Evolutionary conservation across 2,888 invertebrate species (phyloP).

Genomic region (Coelopa pilipes): DNA sequence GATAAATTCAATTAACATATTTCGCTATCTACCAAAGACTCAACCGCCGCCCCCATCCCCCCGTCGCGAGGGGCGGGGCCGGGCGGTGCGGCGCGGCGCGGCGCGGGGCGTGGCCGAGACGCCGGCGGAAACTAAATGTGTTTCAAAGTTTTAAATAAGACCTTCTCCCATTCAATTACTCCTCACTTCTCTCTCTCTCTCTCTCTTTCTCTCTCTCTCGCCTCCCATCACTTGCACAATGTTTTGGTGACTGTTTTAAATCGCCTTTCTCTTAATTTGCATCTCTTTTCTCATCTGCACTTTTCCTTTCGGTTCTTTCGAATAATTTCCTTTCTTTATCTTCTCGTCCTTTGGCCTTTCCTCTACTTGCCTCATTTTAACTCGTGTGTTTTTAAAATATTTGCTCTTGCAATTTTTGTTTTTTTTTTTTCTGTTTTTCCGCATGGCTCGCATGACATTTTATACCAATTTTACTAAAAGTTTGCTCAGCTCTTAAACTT

Average conservation of each 20-base stretch:
- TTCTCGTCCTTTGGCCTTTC: background rate
- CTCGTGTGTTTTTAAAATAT: background rate
- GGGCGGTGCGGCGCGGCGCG: too few relatives aligned
- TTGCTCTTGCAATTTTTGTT: slow-evolving; percentile 7
- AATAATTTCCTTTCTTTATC: too few relatives aligned
- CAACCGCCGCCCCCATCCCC: too few relatives aligned
- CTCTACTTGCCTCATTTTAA: background rate
- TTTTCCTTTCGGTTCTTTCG: too few relatives aligned
- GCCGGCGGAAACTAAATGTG: slow-evolving; percentile 5
- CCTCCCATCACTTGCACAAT: too few relatives aligned
- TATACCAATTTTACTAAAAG: slow-evolving; percentile 35
- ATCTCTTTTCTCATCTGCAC: too few relatives aligned
- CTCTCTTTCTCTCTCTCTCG: too few relatives aligned
- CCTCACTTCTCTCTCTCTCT: too few relatives aligned
- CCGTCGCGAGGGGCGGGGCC: too few relatives aligned
- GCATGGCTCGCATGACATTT: slow-evolving; percentile 17
- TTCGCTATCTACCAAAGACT: slow-evolving; percentile 54
- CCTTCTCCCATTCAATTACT: background rate
- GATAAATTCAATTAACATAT: slow-evolving; percentile 56
- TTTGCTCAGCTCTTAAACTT: slow-evolving; percentile 18
- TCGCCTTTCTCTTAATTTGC: too few relatives aligned
- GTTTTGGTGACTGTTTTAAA: too few relatives aligned
- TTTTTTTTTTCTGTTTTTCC: background rate
- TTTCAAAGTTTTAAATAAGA: slow-evolving; percentile 4
- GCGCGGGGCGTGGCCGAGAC: background rate